These are phyloP conservation scores for Diceros bicornis DNA, from an alignment of 2,797 vertebrate genomes.

Conservation along the genomic window DNA sequence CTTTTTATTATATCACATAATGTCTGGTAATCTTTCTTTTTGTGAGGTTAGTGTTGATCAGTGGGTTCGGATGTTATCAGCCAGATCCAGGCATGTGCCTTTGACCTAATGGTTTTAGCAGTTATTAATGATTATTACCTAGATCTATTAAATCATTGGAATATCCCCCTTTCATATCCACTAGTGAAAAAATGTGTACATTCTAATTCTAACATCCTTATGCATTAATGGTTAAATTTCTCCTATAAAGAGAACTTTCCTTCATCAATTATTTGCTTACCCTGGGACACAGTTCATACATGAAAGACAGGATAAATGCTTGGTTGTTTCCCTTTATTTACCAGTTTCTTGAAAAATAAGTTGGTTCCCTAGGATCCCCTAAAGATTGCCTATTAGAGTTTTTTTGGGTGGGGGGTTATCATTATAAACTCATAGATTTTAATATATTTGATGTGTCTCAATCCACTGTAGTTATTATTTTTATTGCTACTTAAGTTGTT, in stretches of 20 bases:
- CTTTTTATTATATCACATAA: neutral
- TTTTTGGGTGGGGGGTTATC: neutral
- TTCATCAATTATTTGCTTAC: neutral
- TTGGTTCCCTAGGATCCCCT: neutral
- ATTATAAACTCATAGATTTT: conserved; percentile 14
- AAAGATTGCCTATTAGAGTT: neutral
- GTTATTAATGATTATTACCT: neutral
- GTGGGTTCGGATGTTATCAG: neutral
- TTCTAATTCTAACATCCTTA: neutral
- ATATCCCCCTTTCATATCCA: neutral
- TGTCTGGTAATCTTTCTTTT: neutral
- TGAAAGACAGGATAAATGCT: neutral
- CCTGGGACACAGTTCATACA: neutral
- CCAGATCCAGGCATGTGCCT: neutral
- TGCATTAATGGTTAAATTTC: neutral
- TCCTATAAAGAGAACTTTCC: neutral
- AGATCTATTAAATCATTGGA: conserved; percentile 20
- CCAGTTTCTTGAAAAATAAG: neutral
- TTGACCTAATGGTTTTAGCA: neutral
- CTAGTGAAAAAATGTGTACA: neutral
- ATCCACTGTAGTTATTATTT: neutral
- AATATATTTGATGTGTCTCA: neutral
- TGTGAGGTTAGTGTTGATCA: neutral
- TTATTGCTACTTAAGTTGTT: neutral
- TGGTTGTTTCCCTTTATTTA: neutral